Evolutionary conservation across 2,888 invertebrate species (phyloP), one percentile per base, ranked within the genome.

Genomic region (Trypoxylon attenuatum): DNA sequence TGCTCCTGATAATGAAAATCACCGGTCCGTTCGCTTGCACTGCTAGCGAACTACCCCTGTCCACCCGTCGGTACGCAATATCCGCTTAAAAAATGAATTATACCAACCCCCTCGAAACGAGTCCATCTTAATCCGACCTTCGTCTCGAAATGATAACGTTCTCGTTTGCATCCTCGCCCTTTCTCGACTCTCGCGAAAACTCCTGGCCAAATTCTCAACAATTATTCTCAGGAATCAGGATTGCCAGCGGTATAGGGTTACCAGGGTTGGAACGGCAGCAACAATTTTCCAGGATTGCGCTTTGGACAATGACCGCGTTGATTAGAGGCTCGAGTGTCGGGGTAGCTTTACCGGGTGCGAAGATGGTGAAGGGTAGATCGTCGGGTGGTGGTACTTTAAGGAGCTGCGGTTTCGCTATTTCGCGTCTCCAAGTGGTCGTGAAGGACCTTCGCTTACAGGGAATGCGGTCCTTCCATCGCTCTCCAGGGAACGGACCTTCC

Each of bases 391-490:
- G 50, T 38, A 49, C 10, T 38, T 56, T 63, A 66, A 68, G 60
- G 61, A 61, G 47, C 50, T 57, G 54, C 54, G 57, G 64, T 46
- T 38, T 68, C 64, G 74, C 58, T 52, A 54, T 71, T 74, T 63
- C 69, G 63, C 59, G 57, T 67, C 56, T 59, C 56, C 53, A 60
- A 67, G 71, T 59, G 58, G 29, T 67, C 62, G 66, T 65, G 76
- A 64, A 76, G 70, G 53, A 56, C 50, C 61, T 62, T 55, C 66
- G 63, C 64, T 76, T 71, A 75, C 55, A 64, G 54, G 61, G 67
- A 71, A 75, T 61, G 69, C 61, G 77, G 60, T 73, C 77, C 52
- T 49, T 62, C 52, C 71, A 77, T 71, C 59, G 71, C 55, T 69
- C 76, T 55, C 69, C 33, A 10, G 76, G 71, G 71, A 69, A 41